These are phyloP conservation scores for Erythrocebus patas DNA, from an alignment of 2,113 vertebrate genomes.

Conservation along the genomic window DNA sequence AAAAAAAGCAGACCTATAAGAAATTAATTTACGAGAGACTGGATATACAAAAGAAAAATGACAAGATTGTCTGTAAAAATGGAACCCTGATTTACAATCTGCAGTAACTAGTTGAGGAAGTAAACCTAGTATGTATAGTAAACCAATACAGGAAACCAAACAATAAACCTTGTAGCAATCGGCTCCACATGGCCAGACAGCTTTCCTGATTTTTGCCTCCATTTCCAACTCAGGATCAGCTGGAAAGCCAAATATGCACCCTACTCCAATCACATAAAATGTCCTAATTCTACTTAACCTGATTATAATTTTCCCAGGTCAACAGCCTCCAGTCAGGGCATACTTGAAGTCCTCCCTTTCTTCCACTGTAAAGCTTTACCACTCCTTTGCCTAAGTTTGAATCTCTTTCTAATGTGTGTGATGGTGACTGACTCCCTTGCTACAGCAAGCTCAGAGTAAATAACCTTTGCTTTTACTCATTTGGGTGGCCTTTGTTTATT, in stretches of 20 bases:
- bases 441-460: not conserved
- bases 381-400: not conserved
- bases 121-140: not conserved
- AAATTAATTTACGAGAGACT: not conserved
- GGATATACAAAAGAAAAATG: not conserved
- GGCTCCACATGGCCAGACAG: not conserved
- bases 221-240: not conserved
- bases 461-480: not conserved
- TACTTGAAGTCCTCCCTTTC: not conserved
- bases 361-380: not conserved
- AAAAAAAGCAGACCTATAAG: not conserved
- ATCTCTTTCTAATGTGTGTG: not conserved
- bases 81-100: not conserved
- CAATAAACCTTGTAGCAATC: not conserved
- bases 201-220: not conserved
- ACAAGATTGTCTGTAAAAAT: not conserved
- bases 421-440: not conserved
- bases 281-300: not conserved
- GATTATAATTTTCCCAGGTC: too few relatives aligned
- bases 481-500: not conserved
- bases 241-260: not conserved
- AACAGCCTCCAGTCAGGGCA: not conserved
- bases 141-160: not conserved
- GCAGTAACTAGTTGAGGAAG: not conserved
- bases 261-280: not conserved